These are phyloP conservation scores for Syrmaticus mikado DNA, from an alignment of 2,113 vertebrate genomes.

Conservation along the genomic window DNA sequence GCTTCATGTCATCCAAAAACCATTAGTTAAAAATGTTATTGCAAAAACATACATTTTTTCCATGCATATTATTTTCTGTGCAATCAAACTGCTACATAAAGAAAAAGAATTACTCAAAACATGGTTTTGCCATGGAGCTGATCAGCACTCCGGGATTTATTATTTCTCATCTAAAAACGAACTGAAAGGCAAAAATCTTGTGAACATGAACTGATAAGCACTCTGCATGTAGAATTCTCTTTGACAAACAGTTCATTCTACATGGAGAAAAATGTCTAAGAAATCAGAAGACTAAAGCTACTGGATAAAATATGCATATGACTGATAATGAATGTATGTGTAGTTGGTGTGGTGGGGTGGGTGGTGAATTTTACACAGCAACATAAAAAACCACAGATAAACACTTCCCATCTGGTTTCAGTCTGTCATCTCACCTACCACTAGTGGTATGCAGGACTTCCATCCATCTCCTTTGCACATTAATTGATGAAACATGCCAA, in stretches of 20 bases:
- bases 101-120: background rate
- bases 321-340: background rate
- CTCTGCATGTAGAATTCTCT: background rate
- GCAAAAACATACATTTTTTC: background rate
- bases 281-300: background rate
- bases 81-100: background rate
- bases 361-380: background rate
- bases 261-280: background rate
- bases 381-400: background rate
- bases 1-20: background rate
- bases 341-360: background rate
- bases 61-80: background rate
- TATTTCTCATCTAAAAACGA: background rate
- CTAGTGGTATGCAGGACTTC: background rate
- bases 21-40: background rate
- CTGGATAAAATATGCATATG: background rate
- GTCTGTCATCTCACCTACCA: background rate
- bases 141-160: background rate
- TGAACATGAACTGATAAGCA: background rate
- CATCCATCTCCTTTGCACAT: background rate
- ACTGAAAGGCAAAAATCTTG: background rate
- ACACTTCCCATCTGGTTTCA: background rate
- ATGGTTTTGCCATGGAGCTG: background rate
- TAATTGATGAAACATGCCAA: background rate
- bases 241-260: background rate